Percentiles rank a stretch among this genome's conserved stretches.
Conservation (phyloP, 1,140 invertebrate species). For the Drosophila biarmipes region DNA sequence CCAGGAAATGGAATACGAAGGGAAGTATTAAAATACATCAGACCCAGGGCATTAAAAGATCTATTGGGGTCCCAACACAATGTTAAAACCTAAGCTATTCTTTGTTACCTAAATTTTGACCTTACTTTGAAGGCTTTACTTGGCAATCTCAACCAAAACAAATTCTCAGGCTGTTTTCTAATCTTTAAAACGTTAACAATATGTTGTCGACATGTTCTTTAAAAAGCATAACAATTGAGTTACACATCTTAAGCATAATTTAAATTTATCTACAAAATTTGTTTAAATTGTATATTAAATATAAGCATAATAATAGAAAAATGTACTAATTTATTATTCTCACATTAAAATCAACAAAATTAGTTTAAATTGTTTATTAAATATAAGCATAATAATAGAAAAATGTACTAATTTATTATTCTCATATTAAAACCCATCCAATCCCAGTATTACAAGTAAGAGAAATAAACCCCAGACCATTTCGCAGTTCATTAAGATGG, state of each 20-base stretch:
- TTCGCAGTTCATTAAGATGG: slow-evolving; percentile 9
- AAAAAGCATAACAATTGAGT: no score
- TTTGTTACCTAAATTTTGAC: background rate
- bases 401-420: background rate
- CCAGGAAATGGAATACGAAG: background rate
- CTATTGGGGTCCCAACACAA: background rate
- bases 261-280: no score
- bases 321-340: background rate
- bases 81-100: background rate
- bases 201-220: no score
- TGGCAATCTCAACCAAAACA: background rate
- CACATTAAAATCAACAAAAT: no score
- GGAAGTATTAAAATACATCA: background rate
- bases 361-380: no score
- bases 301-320: no score
- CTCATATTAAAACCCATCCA: background rate
- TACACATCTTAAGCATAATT: no score
- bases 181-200: no score
- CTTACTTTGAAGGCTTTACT: background rate
- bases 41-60: background rate
- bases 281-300: no score
- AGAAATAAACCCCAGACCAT: background rate
- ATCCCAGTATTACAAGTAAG: background rate
- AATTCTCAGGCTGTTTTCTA: no score
- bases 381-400: no score